Percentiles rank a stretch among this genome's conserved stretches.
These are phyloP conservation scores for Drosophila prostipennis DNA, from an alignment of 2,888 invertebrate genomes.

Conservation along the genomic window DNA sequence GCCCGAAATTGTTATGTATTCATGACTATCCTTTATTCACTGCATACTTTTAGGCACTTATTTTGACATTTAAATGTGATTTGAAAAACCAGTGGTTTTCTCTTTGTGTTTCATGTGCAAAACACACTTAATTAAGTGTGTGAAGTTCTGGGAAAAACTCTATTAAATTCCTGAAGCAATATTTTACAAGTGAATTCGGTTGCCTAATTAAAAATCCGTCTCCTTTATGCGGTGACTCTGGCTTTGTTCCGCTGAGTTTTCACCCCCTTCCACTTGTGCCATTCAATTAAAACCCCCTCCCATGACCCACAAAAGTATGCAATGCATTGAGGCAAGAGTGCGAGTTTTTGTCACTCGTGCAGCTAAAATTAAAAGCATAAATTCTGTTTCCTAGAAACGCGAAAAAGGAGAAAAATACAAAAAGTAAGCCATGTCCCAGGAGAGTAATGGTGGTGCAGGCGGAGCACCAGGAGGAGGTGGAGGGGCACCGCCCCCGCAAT, in stretches of 20 bases:
- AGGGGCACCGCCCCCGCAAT: conserved; percentile 72
- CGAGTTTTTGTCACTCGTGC: neutral
- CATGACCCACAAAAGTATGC: conserved; percentile 17
- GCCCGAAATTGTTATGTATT: too few relatives aligned
- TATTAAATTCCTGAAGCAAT: too few relatives aligned
- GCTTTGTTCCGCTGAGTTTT: neutral
- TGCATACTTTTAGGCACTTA: neutral
- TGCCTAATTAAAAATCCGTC: neutral
- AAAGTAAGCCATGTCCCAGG: conserved; percentile 52
- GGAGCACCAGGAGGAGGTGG: conserved; percentile 10
- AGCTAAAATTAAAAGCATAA: conserved; percentile 36
- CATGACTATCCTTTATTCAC: too few relatives aligned
- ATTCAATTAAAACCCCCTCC: neutral
- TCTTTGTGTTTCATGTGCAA: neutral
- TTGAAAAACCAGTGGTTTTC: neutral
- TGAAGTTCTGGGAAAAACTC: neutral
- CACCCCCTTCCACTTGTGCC: neutral
- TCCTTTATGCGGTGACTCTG: neutral
- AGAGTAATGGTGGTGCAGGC: conserved; percentile 34
- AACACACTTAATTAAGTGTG: too few relatives aligned
- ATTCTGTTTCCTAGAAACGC: conserved; percentile 42
- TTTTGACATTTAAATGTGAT: too few relatives aligned
- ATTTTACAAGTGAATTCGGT: neutral
- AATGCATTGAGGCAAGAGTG: conserved; percentile 34
- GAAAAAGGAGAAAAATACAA: neutral